Percentiles rank a stretch among this genome's conserved stretches.
Evolutionary conservation across 2,888 invertebrate genomes (phyloP).

Genomic region (Cryptus viduatorius): DNA sequence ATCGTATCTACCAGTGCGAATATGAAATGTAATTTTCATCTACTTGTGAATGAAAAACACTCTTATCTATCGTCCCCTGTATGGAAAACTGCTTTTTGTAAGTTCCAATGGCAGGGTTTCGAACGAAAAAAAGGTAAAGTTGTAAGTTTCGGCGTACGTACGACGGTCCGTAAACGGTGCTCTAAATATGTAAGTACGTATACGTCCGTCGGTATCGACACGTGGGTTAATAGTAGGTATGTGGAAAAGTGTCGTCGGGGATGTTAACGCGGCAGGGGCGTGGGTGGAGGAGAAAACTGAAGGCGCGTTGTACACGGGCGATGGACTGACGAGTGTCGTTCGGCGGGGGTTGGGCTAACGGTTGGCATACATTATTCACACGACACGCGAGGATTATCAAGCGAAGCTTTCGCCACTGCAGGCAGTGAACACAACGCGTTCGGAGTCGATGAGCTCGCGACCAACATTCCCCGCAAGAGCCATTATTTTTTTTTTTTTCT

Average conservation of each 20-base stretch:
- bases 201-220: conserved; percentile 64
- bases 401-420: conserved; percentile 38
- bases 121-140: not conserved
- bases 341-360: conserved; percentile 43
- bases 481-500: not conserved
- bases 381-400: conserved; percentile 63
- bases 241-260: conserved; percentile 30
- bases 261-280: conserved; percentile 9
- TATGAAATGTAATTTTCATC: not conserved
- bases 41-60: not conserved
- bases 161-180: conserved; percentile 67
- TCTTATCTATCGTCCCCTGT: not conserved
- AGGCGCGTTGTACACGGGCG: conserved; percentile 16
- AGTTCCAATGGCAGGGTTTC: not conserved
- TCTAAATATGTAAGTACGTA: conserved; percentile 58
- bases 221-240: conserved; percentile 12
- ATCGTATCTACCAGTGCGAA: too few relatives aligned
- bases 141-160: conserved; percentile 19
- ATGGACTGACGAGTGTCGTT: conserved; percentile 33
- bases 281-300: not conserved
- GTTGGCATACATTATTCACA: conserved; percentile 73
- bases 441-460: conserved; percentile 50
- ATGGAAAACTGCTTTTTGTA: not conserved
- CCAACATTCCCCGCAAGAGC: not conserved
- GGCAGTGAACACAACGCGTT: not conserved